Evolutionary conservation across 1,140 invertebrate genomes (phyloP), one percentile per base, ranked within the genome.

Genomic region (Trypoxylus dichotomus): DNA sequence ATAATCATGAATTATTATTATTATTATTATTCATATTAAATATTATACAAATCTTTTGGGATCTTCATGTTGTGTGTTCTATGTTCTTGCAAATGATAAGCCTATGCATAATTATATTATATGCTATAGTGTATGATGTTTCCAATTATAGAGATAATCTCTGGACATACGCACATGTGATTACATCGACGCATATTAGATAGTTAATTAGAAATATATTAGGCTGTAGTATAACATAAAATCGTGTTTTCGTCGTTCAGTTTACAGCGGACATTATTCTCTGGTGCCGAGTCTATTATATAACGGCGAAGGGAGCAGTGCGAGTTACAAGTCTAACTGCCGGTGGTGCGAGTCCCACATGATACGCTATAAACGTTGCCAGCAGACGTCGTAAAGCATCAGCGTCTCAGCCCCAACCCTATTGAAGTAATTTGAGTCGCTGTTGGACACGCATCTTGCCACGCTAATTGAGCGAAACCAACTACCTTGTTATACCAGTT

Each of bases 381-480:
- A 54, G 41, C 42, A 76, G 74, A 76, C 74, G 42, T 60, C 54
- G 43, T 76, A 76, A 76, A 76, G 25, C 42, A 58, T 27, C 24
- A 76, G 43, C 42, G 41, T 76, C 42, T 60, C 60, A 27, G n/a
- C 54, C 42, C 43, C 74, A 54, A 76, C 74, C 42, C 74, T 37
- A 60, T 27, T 68, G 8, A 24, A n/a, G 42, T 76, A 76, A 76
- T 54, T 76, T 27, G 74, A 47, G 21, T 29, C 41, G 43, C 24
- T n/a, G 42, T 76, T 76, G 41, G 74, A 76, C 74, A 76, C 74
- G 74, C 74, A 76, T 60, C 19, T 76, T 76, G 74, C 41, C 15
- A 42, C 19, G 43, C 43, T 76, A 76, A 76, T 76, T 76, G 74
- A 54, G 19, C 43, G 24, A 29, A 76, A 29, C 32, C 8, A 25